These are phyloP conservation scores for Rousettus leschenaultii DNA, from an alignment of 2,113 vertebrate genomes.

Conservation along the genomic window DNA sequence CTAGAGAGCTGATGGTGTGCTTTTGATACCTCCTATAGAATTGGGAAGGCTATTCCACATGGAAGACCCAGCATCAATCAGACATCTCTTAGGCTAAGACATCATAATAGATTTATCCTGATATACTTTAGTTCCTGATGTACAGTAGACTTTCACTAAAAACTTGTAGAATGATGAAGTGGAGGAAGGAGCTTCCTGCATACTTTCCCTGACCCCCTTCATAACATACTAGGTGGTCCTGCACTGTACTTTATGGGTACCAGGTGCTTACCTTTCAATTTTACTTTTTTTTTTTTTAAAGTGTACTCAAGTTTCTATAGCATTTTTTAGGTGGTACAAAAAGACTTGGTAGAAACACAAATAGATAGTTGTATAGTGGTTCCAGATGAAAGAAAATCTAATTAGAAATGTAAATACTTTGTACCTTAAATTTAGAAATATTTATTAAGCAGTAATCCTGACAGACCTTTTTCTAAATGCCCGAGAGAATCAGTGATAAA, in stretches of 20 bases:
- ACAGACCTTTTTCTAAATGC: background rate
- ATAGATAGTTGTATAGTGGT: background rate
- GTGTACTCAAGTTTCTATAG: background rate
- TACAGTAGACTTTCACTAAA: background rate
- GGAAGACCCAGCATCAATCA: background rate
- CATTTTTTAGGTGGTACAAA: background rate
- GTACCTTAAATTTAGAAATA: background rate
- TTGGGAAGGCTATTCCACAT: rapidly evolving
- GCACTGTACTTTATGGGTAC: background rate
- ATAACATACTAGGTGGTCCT: background rate
- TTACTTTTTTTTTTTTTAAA: background rate
- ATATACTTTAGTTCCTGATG: background rate
- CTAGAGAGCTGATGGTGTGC: rapidly evolving
- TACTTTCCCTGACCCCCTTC: rapidly evolving
- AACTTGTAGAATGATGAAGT: too few relatives aligned
- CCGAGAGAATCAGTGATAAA: background rate
- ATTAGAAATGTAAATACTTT: background rate
- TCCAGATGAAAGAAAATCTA: background rate
- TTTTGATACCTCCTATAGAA: background rate
- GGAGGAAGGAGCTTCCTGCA: background rate
- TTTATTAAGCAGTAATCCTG: background rate
- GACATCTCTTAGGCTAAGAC: background rate
- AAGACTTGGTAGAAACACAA: background rate
- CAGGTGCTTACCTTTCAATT: background rate
- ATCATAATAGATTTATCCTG: background rate